phyloP scores from a whole-genome alignment of 2,113 vertebrate genomes.

The Myrmecophaga tridactyla region DNA sequence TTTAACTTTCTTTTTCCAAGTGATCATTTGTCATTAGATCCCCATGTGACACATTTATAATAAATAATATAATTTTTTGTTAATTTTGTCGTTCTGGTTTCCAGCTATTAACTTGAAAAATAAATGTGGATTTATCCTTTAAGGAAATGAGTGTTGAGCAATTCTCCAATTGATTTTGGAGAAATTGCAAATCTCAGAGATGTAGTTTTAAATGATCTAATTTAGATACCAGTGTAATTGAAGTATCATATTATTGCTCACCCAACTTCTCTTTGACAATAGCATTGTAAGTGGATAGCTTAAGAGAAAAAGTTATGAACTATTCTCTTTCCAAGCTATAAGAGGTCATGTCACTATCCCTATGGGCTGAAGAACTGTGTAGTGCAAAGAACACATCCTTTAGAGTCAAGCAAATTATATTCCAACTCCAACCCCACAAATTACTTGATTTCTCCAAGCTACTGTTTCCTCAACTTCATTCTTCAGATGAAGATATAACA shows the following conservation, averaged over 20 bases:
- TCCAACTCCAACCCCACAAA: neutral
- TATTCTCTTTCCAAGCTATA: neutral
- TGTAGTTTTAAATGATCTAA: neutral
- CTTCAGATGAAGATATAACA: neutral
- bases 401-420: neutral
- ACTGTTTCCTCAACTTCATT: neutral
- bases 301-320: neutral
- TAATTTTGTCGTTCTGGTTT: neutral
- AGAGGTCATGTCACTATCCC: neutral
- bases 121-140: neutral
- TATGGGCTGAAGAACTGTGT: neutral
- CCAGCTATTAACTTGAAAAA: neutral
- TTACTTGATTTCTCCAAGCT: neutral
- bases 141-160: neutral
- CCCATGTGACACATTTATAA: neutral
- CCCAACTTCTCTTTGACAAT: neutral
- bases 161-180: neutral
- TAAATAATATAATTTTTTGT: neutral
- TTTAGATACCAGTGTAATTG: neutral
- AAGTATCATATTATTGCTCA: neutral
- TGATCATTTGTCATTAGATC: neutral
- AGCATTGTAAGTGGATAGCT: neutral
- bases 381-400: neutral
- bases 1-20: neutral
- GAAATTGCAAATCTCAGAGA: neutral